Evolutionary conservation across 2,113 vertebrate species (phyloP).

Genomic region (Colinus virginianus): DNA sequence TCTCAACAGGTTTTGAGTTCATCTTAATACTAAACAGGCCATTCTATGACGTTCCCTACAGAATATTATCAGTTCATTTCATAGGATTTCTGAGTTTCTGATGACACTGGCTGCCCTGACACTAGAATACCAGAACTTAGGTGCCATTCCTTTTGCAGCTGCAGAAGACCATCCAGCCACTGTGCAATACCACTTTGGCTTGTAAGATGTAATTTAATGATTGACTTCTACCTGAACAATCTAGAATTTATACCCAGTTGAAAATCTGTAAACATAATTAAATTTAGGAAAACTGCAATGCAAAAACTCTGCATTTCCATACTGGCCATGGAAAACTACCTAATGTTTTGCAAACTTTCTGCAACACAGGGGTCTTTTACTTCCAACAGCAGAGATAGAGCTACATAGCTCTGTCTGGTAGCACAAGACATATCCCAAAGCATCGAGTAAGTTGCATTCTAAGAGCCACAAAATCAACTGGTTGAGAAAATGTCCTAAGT

Average conservation of each 20-base stretch:
- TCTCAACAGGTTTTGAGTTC: slow-evolving; percentile 31
- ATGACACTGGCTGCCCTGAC: not conserved
- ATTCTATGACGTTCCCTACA: not conserved
- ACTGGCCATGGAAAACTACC: not conserved
- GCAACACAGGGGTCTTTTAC: not conserved
- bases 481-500: rapidly evolving
- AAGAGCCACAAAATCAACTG: not conserved
- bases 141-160: not conserved
- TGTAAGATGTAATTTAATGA: not conserved
- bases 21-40: not conserved
- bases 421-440: not conserved
- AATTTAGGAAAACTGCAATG: not conserved
- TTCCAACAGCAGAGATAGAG: not conserved
- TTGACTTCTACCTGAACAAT: not conserved
- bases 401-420: rapidly evolving
- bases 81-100: not conserved
- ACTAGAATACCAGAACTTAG: not conserved
- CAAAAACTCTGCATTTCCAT: not conserved
- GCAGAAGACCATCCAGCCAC: not conserved
- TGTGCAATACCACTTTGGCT: not conserved
- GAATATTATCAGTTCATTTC: not conserved
- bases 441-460: not conserved
- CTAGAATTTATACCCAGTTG: not conserved
- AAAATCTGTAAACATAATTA: not conserved
- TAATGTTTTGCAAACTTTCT: not conserved